Evolutionary conservation across 2,113 vertebrate species (phyloP), one percentile per base, ranked within the genome.

Genomic region (Trematocara zebra): DNA sequence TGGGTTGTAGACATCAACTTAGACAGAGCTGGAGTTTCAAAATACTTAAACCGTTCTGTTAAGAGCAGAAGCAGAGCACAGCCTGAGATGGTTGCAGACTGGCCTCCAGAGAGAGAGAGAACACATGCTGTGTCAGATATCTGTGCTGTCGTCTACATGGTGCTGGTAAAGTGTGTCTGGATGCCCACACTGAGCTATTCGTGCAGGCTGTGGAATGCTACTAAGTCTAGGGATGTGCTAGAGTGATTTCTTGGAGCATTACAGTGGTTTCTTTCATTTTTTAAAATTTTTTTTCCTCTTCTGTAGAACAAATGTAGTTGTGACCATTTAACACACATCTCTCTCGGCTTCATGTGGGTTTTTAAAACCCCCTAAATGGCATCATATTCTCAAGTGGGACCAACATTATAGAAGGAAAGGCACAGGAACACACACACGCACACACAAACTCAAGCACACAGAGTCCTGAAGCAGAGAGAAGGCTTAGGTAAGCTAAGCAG

Each of bases 331-430:
- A 90, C 78, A 89, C 78, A 81, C 51, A 23, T 90, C 83, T 94
- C 85, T 92, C 84, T 92, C 89, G 69, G 91, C 86, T 81, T 89
- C 57, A 81, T 42, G 17, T 87, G 86, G 88, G 88, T 86, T 85
- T 87, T 78, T 67, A 20, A 89, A 76, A 87, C 76, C 81, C 85
- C 84, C 88, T 91, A 88, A 93, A 91, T 93, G 90, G 91, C 91
- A 89, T 93, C 86, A 35, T 93, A 93, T 96, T 96, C 95, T 96
- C 93, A 92, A 95, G 93, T 95, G 95, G 95, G 95, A 96, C 95
- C 94, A 87, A 95, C 91, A 90, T 94, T 92, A 85, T 93, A 92
- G 90, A 94, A 95, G 95, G 94, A 96, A 96, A 95, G 94, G 94
- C 94, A 96, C 94, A 95, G 93, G 94, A 94, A 96, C 92, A 95